Base-by-base conservation (phyloP, 2,797 vertebrate genomes). In the Tapera naevia region DNA sequence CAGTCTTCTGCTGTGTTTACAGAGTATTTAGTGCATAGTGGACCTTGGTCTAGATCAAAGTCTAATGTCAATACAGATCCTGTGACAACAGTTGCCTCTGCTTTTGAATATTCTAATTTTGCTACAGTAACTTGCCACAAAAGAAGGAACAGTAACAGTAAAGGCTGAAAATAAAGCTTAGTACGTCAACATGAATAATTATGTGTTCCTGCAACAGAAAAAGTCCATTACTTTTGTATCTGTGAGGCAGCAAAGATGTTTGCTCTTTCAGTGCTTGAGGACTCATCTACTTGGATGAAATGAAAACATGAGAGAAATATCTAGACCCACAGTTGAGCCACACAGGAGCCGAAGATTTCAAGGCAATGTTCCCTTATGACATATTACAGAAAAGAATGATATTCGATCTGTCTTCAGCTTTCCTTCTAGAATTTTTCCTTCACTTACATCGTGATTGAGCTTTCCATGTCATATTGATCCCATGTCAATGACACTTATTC, bases 151-250 rank as follows among this genome's bases (percentile, higher is more conserved):
- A 16, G 3, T 54, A 57, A 64, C 17, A 41, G 23, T 21, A 37
- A 39, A 16, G 5, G 11, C 15, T 54, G 43, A 90, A 86, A 88
- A 73, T 46, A 80, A 70, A 32, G 9, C 21, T 82, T 62, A 25
- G 25, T 17, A 43, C 0, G 3, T 46, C 32, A 41, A n/a, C 0
- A 0, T 27, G 32, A 67, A 5, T 61, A 64, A 46, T 41, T 37
- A 4, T 21, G 4, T 32, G 6, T 37, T 62, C 64, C 24, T 66
- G 24, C 15, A 58, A 8, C n/a, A 73, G 39, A 21, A 78, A 43
- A 67, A 45, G 25, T 56, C 35, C 48, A 67, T 11, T 4, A 32
- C 22, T 83, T 39, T 15, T 25, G 14, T 51, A 35, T 35, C n/a
- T 62, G 24, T 67, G n/a, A 76, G 30, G 60, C 7, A 64, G 58